phyloP scores from a whole-genome alignment of 2,797 vertebrate species.

The Sebastes minor region DNA sequence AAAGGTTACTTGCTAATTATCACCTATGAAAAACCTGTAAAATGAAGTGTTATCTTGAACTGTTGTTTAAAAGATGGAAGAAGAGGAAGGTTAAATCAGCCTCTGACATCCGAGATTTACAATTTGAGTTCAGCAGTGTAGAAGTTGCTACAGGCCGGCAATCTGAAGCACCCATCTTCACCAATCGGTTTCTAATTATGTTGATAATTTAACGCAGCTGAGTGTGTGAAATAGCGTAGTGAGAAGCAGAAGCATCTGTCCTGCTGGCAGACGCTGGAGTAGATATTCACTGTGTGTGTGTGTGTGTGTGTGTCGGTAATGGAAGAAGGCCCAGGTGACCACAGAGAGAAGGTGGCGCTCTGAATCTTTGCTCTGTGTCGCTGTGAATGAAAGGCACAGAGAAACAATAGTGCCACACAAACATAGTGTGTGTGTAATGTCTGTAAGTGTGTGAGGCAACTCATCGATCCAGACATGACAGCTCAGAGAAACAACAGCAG shows the following conservation, averaged over 20 bases:
- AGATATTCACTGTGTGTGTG: background rate
- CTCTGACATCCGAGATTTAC: too few relatives aligned
- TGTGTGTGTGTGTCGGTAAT: too few relatives aligned
- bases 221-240: background rate
- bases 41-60: too few relatives aligned
- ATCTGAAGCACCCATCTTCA: background rate
- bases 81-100: too few relatives aligned
- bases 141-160: background rate
- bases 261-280: background rate
- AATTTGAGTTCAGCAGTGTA: too few relatives aligned
- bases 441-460: background rate
- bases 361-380: constrained; percentile 23
- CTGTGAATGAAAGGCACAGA: constrained; percentile 43
- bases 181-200: background rate
- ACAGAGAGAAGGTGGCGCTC: background rate
- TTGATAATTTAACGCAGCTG: background rate
- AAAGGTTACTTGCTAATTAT: too few relatives aligned
- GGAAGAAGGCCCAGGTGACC: background rate
- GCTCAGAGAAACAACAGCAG: constrained; percentile 31
- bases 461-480: constrained; percentile 21
- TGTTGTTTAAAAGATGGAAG: background rate
- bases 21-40: too few relatives aligned
- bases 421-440: background rate
- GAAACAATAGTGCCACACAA: background rate
- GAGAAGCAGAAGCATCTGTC: background rate